Base-by-base conservation (phyloP, 2,797 vertebrate species). In the Numenius phaeopus region DNA sequence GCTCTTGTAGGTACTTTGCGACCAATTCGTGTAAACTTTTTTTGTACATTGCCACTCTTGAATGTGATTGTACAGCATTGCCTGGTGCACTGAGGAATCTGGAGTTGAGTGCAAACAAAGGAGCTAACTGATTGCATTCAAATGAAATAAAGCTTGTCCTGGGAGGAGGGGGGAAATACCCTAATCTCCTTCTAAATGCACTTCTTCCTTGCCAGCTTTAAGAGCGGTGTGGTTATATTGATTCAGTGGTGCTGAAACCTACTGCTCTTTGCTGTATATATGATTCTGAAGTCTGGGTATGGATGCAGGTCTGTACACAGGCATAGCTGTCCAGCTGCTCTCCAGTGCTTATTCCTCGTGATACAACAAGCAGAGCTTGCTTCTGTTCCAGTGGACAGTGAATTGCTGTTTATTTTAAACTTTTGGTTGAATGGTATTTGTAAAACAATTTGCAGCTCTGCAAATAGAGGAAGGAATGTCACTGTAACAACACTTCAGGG, bases 161-260 rank as follows among this genome's bases (percentile, higher is more conserved):
- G n/a, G 59, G 67, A 91, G 47, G 67, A 84, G 40, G 2, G 7
- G 67, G 71, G 52, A 88, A 95, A 83, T 88, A 85, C 77, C 65
- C 73, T 94, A 52, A 87, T 97, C 86, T 94, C 73, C 73, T 95
- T 82, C 94, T 95, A 90, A 93, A 89, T 73, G 72, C 49, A 64
- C 52, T 65, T 95, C 52, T 93, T 97, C 46, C 61, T 96, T 96
- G 90, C 83, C 81, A 77, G 58, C 44, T 34, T 64, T 96, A n/a
- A 59, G 55, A 93, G 71, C 23, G 14, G 37, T 80, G 58, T 37
- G 59, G 18, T 91, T 96, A 59, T 76, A 22, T 71, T 90, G 54
- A 82, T 94, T 92, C 92, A 73, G 72, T 87, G 52, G 58, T 87
- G 76, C 67, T 75, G 90, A 92, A 97, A 77, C 46, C 12, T 66